Conservation (phyloP, 2,888 invertebrate genomes). For the Pandemis corylana region DNA sequence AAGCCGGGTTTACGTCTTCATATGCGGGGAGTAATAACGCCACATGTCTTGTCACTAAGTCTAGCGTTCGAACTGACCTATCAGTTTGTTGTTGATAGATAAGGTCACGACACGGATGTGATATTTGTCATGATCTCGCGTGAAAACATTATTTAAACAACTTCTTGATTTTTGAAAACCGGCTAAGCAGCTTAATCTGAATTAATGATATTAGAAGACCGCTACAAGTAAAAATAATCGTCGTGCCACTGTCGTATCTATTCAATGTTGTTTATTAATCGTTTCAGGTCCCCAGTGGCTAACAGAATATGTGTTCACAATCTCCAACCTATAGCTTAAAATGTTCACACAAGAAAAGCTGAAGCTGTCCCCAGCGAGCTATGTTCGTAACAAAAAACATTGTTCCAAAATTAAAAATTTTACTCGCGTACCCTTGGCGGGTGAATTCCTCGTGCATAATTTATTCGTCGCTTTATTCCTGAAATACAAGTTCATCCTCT, state of each 20-base stretch:
- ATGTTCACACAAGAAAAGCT: slow-evolving; percentile 28
- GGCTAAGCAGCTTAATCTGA: background rate
- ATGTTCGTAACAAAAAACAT: slow-evolving; percentile 32
- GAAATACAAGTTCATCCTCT: slow-evolving; percentile 58
- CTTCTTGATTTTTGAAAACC: slow-evolving; percentile 8
- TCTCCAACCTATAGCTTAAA: slow-evolving; percentile 34
- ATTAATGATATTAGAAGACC: background rate
- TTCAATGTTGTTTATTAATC: background rate
- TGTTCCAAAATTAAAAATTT: slow-evolving; percentile 42
- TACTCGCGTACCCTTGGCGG: slow-evolving; percentile 32
- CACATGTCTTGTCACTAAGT: slow-evolving; percentile 18
- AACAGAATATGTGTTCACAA: slow-evolving; percentile 4
- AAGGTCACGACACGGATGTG: slow-evolving; percentile 7
- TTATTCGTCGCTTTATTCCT: slow-evolving; percentile 56
- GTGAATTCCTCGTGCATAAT: slow-evolving; percentile 55
- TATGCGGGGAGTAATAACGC: slow-evolving; percentile 40
- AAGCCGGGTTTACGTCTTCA: slow-evolving; percentile 62
- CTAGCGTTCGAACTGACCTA: slow-evolving; percentile 8
- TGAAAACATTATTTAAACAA: background rate
- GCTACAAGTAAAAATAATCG: background rate
- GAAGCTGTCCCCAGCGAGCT: slow-evolving; percentile 42
- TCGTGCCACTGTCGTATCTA: background rate
- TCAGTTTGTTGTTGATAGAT: slow-evolving; percentile 5
- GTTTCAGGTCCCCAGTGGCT: slow-evolving; percentile 5
- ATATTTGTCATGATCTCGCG: background rate